A percentile compares a stretch with the other conserved stretches of the same genome.
Conservation (phyloP, 2,888 invertebrate species). For the Troides helena region DNA sequence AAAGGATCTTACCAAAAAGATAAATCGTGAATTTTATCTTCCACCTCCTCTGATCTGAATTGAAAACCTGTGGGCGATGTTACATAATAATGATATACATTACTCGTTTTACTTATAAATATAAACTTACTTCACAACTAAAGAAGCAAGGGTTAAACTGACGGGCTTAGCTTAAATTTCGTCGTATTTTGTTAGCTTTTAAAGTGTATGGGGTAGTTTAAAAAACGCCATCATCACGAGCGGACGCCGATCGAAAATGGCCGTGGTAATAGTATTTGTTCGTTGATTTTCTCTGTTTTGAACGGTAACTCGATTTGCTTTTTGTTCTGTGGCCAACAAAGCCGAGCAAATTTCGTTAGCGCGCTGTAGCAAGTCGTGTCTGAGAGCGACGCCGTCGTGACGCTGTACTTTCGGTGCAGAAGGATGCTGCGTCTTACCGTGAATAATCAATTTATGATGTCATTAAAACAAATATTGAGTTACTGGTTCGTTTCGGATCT, state of each 20-base stretch:
- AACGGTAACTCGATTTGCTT: constrained; percentile 78
- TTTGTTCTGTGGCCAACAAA: constrained; percentile 66
- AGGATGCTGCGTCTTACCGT: constrained; percentile 46
- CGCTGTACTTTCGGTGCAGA: constrained; percentile 43
- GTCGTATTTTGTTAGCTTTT: constrained; percentile 3
- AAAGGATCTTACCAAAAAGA: constrained; percentile 70
- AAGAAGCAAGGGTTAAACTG: constrained; percentile 41
- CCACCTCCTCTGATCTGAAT: constrained; percentile 28
- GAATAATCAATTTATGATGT: constrained; percentile 68
- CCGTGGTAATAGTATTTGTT: constrained; percentile 78
- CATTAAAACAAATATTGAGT: constrained; percentile 77
- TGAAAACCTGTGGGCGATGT: background rate
- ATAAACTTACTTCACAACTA: background rate
- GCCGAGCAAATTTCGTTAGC: constrained; percentile 75
- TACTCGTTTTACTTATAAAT: constrained; percentile 33
- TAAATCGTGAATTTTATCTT: constrained; percentile 70
- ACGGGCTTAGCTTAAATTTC: background rate
- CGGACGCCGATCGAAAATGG: constrained; percentile 71
- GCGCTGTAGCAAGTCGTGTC: constrained; percentile 51
- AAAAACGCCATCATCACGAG: constrained; percentile 75
- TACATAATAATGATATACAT: constrained; percentile 35
- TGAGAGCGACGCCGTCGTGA: constrained; percentile 55
- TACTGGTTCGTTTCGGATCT: constrained; percentile 57
- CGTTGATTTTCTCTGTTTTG: constrained; percentile 78
- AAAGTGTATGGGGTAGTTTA: constrained; percentile 40